phyloP scores from a whole-genome alignment of 2,888 invertebrate genomes.

The Biston betularia region DNA sequence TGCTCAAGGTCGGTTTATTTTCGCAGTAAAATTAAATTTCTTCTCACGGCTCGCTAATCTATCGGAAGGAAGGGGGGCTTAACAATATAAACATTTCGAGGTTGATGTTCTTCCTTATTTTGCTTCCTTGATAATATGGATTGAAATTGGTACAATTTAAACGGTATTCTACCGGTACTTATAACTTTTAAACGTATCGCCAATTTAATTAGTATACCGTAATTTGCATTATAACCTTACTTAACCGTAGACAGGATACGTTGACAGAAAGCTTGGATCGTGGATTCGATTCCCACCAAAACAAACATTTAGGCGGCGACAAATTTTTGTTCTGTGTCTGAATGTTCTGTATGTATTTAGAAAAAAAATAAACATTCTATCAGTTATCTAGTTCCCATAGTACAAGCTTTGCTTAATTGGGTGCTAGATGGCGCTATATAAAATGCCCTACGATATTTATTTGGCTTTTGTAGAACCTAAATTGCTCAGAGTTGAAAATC shows the following conservation, averaged over 20 bases:
- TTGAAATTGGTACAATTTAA: background rate
- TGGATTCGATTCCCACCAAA: no score
- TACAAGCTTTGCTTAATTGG: no score
- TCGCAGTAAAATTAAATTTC: slow-evolving; percentile 41
- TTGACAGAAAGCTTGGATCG: no score
- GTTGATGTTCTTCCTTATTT: slow-evolving; percentile 36
- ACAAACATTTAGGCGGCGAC: no score
- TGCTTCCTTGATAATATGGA: slow-evolving; percentile 32
- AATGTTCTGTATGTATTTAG: no score
- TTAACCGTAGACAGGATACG: background rate
- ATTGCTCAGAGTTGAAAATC: background rate
- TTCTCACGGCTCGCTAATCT: slow-evolving; percentile 43
- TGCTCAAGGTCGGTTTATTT: slow-evolving; percentile 27
- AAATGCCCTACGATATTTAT: background rate
- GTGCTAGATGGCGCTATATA: no score
- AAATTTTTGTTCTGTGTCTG: no score
- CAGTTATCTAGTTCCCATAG: no score
- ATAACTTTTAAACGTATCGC: background rate
- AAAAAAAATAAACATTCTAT: no score
- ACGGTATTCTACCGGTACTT: slow-evolving; percentile 12
- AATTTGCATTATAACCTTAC: slow-evolving; percentile 4
- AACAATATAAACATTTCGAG: slow-evolving; percentile 39
- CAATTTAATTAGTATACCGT: background rate
- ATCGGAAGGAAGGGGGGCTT: slow-evolving; percentile 38
- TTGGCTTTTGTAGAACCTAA: background rate